These are phyloP conservation scores for Adelosebastes latens DNA, from an alignment of 2,797 vertebrate genomes.

Conservation along the genomic window DNA sequence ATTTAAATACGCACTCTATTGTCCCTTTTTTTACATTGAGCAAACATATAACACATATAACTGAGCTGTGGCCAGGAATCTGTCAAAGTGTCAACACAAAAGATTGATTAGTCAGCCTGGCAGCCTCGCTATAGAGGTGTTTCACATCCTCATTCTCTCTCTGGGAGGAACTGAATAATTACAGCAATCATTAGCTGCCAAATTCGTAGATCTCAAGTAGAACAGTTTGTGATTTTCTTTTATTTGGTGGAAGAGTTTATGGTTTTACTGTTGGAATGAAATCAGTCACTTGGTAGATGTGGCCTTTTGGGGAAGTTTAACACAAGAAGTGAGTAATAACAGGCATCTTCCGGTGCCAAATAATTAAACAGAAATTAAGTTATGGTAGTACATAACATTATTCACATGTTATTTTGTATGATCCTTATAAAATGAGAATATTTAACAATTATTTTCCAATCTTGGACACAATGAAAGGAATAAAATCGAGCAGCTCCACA, in stretches of 20 bases:
- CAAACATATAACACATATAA: neutral
- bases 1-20: neutral
- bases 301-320: neutral
- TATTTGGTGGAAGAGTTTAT: neutral
- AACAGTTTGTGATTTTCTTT: neutral
- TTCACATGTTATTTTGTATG: neutral
- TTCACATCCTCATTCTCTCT: constrained; percentile 60
- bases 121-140: neutral
- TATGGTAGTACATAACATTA: neutral
- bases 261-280: neutral
- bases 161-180: neutral
- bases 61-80: neutral
- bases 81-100: neutral
- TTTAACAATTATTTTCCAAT: neutral
- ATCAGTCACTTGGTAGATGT: neutral
- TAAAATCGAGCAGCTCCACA: neutral
- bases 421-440: neutral
- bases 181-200: neutral
- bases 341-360: neutral
- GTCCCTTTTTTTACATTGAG: neutral
- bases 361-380: neutral
- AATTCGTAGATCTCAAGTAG: neutral
- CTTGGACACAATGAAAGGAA: neutral
- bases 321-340: neutral
- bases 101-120: neutral